These are phyloP conservation scores for Muscicapa striata DNA, from an alignment of 2,797 vertebrate species.

Conservation along the genomic window DNA sequence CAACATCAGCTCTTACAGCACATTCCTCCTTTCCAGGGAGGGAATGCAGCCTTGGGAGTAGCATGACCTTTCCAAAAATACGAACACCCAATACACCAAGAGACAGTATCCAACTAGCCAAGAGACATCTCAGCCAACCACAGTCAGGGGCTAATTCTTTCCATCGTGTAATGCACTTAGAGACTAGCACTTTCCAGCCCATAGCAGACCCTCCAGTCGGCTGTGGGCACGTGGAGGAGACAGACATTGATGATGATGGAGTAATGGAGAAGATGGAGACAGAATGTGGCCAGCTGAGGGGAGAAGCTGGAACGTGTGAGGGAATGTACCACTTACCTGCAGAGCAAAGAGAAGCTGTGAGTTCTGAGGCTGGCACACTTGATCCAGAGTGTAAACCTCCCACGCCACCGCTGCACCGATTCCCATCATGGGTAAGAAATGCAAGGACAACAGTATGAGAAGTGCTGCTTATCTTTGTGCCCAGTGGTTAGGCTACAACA, in stretches of 20 bases:
- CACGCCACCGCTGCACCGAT: constrained; percentile 91
- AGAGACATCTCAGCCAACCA: constrained; percentile 92
- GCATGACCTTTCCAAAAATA: constrained; percentile 91
- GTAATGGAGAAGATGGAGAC: constrained; percentile 82
- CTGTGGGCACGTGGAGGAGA: constrained; percentile 52
- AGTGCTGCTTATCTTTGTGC: neutral
- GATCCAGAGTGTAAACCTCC: constrained; percentile 83
- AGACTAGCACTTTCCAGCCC: constrained; percentile 76
- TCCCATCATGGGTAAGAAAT: constrained; percentile 92
- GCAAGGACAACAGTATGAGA: neutral
- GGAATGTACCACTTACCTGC: constrained; percentile 63
- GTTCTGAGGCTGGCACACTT: constrained; percentile 67
- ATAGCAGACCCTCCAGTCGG: constrained; percentile 46
- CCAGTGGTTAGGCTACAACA: neutral
- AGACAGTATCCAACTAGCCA: constrained; percentile 90
- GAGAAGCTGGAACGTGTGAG: constrained; percentile 48
- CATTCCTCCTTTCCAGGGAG: constrained; percentile 53
- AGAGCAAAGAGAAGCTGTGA: constrained; percentile 33
- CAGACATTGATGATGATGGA: constrained; percentile 54
- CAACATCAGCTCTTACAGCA: constrained; percentile 64
- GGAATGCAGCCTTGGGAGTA: constrained; percentile 76
- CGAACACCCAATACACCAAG: constrained; percentile 80
- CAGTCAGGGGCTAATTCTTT: constrained; percentile 81
- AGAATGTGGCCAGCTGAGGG: constrained; percentile 71
- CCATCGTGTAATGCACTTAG: constrained; percentile 76